Evolutionary conservation across 2,797 vertebrate genomes (phyloP), one percentile per base, ranked within the genome.

Genomic region (Anas capensis): DNA sequence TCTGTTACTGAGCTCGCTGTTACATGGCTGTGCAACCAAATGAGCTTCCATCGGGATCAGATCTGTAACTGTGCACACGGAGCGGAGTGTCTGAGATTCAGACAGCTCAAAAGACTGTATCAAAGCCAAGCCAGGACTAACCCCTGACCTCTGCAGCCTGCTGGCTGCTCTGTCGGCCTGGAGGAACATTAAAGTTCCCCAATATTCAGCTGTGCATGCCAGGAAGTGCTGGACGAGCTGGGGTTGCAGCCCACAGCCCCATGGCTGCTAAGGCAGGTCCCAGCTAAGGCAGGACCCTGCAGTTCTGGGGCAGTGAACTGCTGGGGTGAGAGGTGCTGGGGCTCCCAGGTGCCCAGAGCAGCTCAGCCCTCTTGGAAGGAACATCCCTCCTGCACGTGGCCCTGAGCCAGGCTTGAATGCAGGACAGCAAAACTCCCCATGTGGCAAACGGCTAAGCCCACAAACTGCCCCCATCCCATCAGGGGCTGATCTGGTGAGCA

Each of bases 101-200:
- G 60, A 38, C 6, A 1, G 23, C 91, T 85, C 66, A 44, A 58
- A 56, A 85, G 34, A 68, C 68, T 24, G 4, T 6, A 21, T 17
- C 1, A 1, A 82, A 88, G 68, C 60, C 64, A 86, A 66, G 44
- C 48, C 49, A 65, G 62, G 62, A 53, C 68, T 82, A 88, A 71
- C 40, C 51, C 26, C 72, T 68, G 64, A 82, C 72, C 68, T 86
- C n/a, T 0, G 1, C 81, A 83, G 77, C 44, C 54, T 49, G 5
- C 54, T 76, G 77, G 54, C 90, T 86, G 77, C 38, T 68, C 86
- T 46, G 36, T 66, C 29, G 26, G 58, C 21, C 69, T 68, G 46
- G 14, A 76, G 49, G 77, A 94, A 49, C 54, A 27, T 14, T 49
- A 33, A 80, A 64, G 19, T 54, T 68, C n/a, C 34, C 34, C 23